These are phyloP conservation scores for Hirtodrosophila cameraria DNA, from an alignment of 2,888 invertebrate species.

Conservation along the genomic window DNA sequence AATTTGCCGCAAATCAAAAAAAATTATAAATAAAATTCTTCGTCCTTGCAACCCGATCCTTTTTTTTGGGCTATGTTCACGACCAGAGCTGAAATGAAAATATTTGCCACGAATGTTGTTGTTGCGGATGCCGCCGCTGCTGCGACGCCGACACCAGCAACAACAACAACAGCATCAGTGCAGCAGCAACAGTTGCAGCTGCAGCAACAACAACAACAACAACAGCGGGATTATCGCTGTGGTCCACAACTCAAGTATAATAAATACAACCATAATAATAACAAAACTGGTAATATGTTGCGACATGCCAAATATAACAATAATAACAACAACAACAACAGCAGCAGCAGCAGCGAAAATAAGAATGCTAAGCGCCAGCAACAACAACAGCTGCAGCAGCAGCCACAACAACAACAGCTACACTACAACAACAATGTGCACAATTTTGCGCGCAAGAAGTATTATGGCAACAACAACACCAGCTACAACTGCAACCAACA, in stretches of 20 bases:
- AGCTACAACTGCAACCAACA: conserved; percentile 35
- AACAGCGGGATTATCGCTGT: conserved; percentile 60
- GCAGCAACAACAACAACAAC: conserved; percentile 39
- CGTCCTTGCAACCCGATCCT: not conserved
- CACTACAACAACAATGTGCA: conserved; percentile 35
- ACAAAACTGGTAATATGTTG: conserved; percentile 22
- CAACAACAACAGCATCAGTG: conserved; percentile 28
- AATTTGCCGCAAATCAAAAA: conserved; percentile 5
- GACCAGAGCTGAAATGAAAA: conserved; percentile 72
- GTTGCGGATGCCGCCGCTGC: conserved; percentile 20
- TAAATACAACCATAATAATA: conserved; percentile 38
- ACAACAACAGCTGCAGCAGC: conserved; percentile 41
- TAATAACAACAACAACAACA: conserved; percentile 31
- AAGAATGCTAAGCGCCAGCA: conserved; percentile 46
- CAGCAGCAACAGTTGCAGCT: conserved; percentile 45
- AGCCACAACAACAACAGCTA: conserved; percentile 29
- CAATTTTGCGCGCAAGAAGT: conserved; percentile 56
- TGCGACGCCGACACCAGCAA: too few relatives aligned
- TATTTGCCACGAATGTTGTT: conserved; percentile 66
- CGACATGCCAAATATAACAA: conserved; percentile 33
- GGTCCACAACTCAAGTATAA: conserved; percentile 40
- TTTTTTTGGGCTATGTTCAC: conserved; percentile 47
- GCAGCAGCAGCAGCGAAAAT: conserved; percentile 12
- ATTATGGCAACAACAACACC: conserved; percentile 41
- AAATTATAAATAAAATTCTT: not conserved